Evolutionary conservation across 2,888 invertebrate genomes (phyloP), one percentile per base, ranked within the genome.

Genomic region (Eilema caniola): DNA sequence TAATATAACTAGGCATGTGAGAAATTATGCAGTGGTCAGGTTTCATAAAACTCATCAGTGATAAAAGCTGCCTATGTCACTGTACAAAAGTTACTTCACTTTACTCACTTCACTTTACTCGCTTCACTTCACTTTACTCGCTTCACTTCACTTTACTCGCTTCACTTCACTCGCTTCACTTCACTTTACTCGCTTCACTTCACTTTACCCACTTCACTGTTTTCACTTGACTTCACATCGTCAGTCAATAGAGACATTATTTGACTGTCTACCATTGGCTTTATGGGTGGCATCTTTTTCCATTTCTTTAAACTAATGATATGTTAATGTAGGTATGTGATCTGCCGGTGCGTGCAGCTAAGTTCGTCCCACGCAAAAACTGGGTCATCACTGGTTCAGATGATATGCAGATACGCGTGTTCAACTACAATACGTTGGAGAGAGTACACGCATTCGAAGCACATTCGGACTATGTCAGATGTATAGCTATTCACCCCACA

Each of bases 311-410:
- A 63, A 28, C 16, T 12, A 24, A 11, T 47, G 3, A 25, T 63
- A 25, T 5, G 47, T 67, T 66, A 96, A 96, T 96, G 78, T 96
- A 98, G 96, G 98, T 98, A 4, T 99, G 99, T 90, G 99, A 99
- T 89, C 94, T 99, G 37, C 99, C 99, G 0, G 99, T 99, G 7
- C 96, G 99, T 84, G 98, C 99, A 1, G 99, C 99, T 0, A 98
- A 98, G 85, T 99, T 99, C 94, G 98, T 99, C 14, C 97, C 99
- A 1, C 96, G 99, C 56, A 99, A 99, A 91, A 99, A 99, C 93
- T 99, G 99, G 99, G 97, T 99, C 65, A 97, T 99, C 65, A 98
- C 99, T 2, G 99, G 99, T 24, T 99, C 99, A 0, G 99, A 98
- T 95, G 98, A 98, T 90, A 98, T 98, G 98, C 98, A 98, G 90